Evolutionary conservation across 2,797 vertebrate genomes (phyloP).

Genomic region (Florisuga fusca): DNA sequence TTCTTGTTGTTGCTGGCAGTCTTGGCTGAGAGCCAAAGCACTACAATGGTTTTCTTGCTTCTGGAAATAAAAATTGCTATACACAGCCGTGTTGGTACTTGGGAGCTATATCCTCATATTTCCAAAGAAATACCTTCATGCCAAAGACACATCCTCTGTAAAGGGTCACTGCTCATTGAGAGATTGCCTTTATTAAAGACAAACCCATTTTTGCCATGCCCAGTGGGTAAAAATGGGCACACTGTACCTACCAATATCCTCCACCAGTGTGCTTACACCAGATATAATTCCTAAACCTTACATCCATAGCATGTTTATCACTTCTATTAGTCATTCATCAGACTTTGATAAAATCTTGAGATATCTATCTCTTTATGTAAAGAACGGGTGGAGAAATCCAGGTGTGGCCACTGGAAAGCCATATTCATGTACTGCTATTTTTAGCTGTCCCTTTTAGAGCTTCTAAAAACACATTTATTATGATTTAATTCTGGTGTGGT

Average conservation of each 20-base stretch:
- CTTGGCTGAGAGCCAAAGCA: neutral
- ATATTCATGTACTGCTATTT: neutral
- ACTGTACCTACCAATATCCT: neutral
- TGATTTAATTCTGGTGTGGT: neutral
- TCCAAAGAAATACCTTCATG: neutral
- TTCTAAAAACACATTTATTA: neutral
- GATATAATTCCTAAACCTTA: slow-evolving; percentile 24
- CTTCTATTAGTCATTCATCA: slow-evolving; percentile 25
- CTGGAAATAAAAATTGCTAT: slow-evolving; percentile 5
- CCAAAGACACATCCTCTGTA: neutral
- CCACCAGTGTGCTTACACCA: neutral
- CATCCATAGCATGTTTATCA: neutral
- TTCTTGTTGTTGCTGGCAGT: neutral
- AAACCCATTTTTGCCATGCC: neutral
- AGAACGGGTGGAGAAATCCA: neutral
- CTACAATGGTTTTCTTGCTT: neutral
- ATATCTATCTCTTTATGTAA: neutral
- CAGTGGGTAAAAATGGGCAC: slow-evolving; percentile 5
- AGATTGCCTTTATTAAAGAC: neutral
- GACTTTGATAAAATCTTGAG: slow-evolving; percentile 15
- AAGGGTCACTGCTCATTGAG: neutral
- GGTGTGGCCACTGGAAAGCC: neutral
- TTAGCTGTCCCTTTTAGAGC: neutral
- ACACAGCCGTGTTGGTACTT: neutral
- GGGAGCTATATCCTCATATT: neutral